Evolutionary conservation across 2,113 vertebrate genomes (phyloP), one percentile per base, ranked within the genome.

Genomic region (Cynopterus brachyotis): DNA sequence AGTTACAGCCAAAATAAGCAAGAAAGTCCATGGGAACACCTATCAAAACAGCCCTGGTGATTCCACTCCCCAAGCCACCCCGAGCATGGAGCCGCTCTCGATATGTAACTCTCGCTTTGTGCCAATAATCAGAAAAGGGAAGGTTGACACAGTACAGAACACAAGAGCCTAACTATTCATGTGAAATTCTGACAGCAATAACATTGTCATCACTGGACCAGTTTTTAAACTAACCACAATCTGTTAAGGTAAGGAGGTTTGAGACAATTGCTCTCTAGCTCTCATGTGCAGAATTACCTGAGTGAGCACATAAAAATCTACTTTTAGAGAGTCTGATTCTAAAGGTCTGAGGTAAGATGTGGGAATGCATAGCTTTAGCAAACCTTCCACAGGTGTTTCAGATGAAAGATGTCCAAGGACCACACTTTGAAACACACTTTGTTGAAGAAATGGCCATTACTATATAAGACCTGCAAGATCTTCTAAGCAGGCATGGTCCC

Each of bases 1-100:
- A 83, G 64, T 42, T 32, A 55, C 19, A 15, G 93, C 86, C 95
- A 95, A 95, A 83, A 91, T 70, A 97, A 97, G 80, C 78, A 95
- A 57, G 57, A 60, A 87, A 70, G 42, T 95, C 78, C 19, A 0
- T 64, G 78, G 57, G 73, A 96, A 96, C 72, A 96, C 40, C 86
- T 79, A 91, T 89, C 86, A 91, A 86, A 95, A 97, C 35, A 95
- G 59, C 57, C 40, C 86, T 17, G 22, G 55, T 42, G 50, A 78
- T 28, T 59, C 73, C 17, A 50, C 37, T 69, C 53, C 81, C 66
- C 75, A 80, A 78, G 83, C 37, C 82, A 92, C 37, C 6, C 59
- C 28, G 30, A 78, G 32, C 66, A 37, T 19, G 45, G 32, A 87
- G 45, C 76, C 42, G 62, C 12, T 22, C 32, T 94, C 66, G 69